Evolutionary conservation across 2,113 vertebrate genomes (phyloP), one percentile per base, ranked within the genome.

Genomic region (Piaya cayana): DNA sequence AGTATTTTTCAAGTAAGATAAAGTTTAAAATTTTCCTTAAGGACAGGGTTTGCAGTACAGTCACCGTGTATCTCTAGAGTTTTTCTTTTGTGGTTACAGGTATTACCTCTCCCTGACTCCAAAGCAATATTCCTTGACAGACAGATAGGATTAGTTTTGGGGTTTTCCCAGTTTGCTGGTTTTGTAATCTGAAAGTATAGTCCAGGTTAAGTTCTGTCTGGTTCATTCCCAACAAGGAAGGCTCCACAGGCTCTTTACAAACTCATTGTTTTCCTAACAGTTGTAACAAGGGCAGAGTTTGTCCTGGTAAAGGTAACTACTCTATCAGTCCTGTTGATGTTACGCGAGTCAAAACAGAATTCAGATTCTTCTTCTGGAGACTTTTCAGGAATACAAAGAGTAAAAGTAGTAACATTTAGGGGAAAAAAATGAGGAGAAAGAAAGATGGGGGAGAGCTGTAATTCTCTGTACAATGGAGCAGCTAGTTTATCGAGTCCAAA

Each of bases 21-120:
- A 85, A 95, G 75, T 86, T 96, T 92, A 92, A 84, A 94, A 96
- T 88, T 94, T 71, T 75, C 88, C 72, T 86, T 39, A 34, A 29
- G 69, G 68, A 50, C 37, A 93, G 60, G 53, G 36, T 71, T 96
- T 53, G 52, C 78, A 92, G 42, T 56, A 29, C 43, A 63, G 74
- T 67, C 42, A 50, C 82, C 8, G 2, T 11, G 5, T 55, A 26
- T 76, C 68, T 83, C 37, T 79, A 56, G 59, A 93, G 76, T 20
- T 90, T 83, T 91, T 79, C 22, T 53, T 86, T 88, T 50, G 37
- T 50, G 43, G 55, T 71, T 86, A 21, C 26, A 43, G 58, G 25
- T 79, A 30, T 56, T 84, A 82, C 36, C 47, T 74, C 49, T 82
- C 27, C 32, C 71, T 29, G 65, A 90, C 63, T 74, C 65, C 63